Base-by-base conservation (phyloP, 2,888 invertebrate species). In the Agrochola lychnidis region DNA sequence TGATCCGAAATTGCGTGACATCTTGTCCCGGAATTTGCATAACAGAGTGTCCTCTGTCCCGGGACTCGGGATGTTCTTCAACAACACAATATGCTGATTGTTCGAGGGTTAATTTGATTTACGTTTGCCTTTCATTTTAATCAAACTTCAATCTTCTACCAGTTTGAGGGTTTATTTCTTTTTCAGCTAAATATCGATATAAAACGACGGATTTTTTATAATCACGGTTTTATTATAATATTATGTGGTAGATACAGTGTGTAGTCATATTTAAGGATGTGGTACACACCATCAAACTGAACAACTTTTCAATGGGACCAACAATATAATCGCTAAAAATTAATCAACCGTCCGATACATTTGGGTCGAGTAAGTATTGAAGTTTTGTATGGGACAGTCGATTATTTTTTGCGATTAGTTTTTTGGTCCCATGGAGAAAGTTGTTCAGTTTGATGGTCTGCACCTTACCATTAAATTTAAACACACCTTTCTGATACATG, bases 21-120 rank as follows among this genome's bases (percentile, higher is more conserved):
- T 87, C 87, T 90, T 90, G 88, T 88, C 85, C 84, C 82, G 75
- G 53, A 70, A 91, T 92, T 92, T 84, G 85, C 91, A 91, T 92
- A 90, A 82, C 88, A 81, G 53, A 59, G 88, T 81, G 78, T 73
- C 70, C 71, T 69, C 71, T 59, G 70, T 64, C 66, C 74, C 51
- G 71, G 68, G 57, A 67, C 57, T n/a, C 56, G 67, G 64, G 51
- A 70, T 53, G 36, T 25, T 80, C 64, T 70, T 87, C 78, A 74
- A 81, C 84, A 82, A 79, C 61, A 81, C 70, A 83, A 80, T 81
- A 78, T 76, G 76, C 67, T 73, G 70, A 69, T 79, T 83, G 79
- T 78, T 80, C 66, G 40, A 36, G 73, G 48, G 40, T 75, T 67
- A 16, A 61, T 67, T 81, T 67, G 69, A 53, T 73, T 73, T 30